Evolutionary conservation across 2,797 vertebrate genomes (phyloP).

Genomic region (Podarcis siculus): DNA sequence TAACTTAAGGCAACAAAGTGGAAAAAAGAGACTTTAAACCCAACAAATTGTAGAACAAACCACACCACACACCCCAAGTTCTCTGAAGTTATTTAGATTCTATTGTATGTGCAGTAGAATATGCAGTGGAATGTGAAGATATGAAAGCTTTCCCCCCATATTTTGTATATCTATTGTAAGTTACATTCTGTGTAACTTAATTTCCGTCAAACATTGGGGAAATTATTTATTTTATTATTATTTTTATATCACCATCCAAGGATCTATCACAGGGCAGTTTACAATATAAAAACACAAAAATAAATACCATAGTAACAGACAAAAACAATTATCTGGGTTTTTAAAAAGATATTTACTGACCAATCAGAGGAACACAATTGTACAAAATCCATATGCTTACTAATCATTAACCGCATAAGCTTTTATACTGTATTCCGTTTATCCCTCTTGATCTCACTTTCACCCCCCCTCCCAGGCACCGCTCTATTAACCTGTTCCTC

Average conservation of each 20-base stretch:
- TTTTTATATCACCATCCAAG: too few species aligned
- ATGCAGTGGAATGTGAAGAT: neutral
- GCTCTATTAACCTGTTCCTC: slow-evolving; percentile 99
- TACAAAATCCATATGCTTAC: slow-evolving; percentile 81
- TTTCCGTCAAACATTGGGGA: neutral
- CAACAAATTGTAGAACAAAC: too few species aligned
- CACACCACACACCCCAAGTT: too few species aligned
- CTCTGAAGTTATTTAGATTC: neutral
- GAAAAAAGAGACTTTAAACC: too few species aligned
- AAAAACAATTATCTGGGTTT: too few species aligned
- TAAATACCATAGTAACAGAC: too few species aligned
- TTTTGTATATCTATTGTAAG: neutral
- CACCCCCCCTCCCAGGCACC: slow-evolving; percentile 92
- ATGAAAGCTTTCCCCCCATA: neutral
- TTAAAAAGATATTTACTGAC: slow-evolving; percentile 73
- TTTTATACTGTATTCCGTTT: slow-evolving; percentile 81
- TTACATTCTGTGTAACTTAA: too few species aligned
- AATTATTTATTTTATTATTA: slow-evolving; percentile 29
- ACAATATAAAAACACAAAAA: too few species aligned
- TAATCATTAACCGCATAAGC: slow-evolving; percentile 86
- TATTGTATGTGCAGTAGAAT: neutral
- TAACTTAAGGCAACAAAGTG: too few species aligned
- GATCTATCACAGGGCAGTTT: too few species aligned
- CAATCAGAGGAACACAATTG: slow-evolving; percentile 87
- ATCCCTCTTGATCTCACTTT: slow-evolving; percentile 90